phyloP scores from a whole-genome alignment of 2,888 invertebrate species.

The Sphaerophoria taeniata region DNA sequence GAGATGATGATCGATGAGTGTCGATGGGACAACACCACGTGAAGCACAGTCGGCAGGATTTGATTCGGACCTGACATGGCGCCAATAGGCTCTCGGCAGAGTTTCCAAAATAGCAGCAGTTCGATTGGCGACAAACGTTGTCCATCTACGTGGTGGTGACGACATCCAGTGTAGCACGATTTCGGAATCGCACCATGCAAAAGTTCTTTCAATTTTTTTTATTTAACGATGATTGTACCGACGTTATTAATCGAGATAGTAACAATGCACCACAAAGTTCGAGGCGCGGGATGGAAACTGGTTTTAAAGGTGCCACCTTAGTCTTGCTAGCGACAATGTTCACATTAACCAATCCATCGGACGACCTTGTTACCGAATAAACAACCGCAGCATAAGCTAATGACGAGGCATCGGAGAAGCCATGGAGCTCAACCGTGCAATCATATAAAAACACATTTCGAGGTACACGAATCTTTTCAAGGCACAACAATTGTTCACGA shows the following conservation, averaged over 20 bases:
- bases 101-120: slow-evolving; percentile 63
- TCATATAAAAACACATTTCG: slow-evolving; percentile 17
- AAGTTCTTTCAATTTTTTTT: slow-evolving; percentile 19
- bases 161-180: slow-evolving; percentile 28
- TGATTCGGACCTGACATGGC: slow-evolving; percentile 55
- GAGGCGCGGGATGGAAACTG: slow-evolving; percentile 49
- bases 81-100: slow-evolving; percentile 56
- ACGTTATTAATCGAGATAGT: slow-evolving; percentile 43
- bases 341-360: background rate
- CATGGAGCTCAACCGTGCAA: slow-evolving; percentile 21
- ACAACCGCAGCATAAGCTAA: slow-evolving; percentile 12
- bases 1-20: slow-evolving; percentile 40
- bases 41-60: slow-evolving; percentile 75
- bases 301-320: slow-evolving; percentile 37
- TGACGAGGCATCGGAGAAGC: slow-evolving; percentile 5
- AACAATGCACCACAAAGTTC: slow-evolving; percentile 59
- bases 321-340: slow-evolving; percentile 27
- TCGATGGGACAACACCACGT: slow-evolving; percentile 60
- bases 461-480: slow-evolving; percentile 30
- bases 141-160: slow-evolving; percentile 61
- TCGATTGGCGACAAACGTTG: slow-evolving; percentile 59
- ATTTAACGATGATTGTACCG: slow-evolving; percentile 44
- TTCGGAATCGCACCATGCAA: slow-evolving; percentile 76
- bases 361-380: background rate
- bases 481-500: slow-evolving; percentile 10